phyloP scores from a whole-genome alignment of 2,888 invertebrate genomes.

The Pasiphila rectangulata region DNA sequence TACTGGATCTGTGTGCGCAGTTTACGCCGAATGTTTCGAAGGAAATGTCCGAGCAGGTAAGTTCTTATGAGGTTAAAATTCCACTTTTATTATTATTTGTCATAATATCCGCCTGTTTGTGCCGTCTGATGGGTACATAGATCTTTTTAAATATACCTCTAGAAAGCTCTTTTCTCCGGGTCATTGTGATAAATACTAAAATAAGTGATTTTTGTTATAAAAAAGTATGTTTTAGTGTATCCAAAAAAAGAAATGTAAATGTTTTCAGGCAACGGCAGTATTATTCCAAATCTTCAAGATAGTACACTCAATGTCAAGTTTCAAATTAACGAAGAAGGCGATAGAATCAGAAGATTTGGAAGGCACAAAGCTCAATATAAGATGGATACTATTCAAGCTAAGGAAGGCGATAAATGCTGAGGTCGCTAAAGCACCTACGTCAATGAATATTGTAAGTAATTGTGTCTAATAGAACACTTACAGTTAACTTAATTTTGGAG shows the following conservation, averaged over 20 bases:
- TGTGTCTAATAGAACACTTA: no score
- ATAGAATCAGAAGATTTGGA: slow-evolving; percentile 53
- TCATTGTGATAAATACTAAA: no score
- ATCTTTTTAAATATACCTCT: no score
- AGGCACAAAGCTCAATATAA: slow-evolving; percentile 81
- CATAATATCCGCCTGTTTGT: no score
- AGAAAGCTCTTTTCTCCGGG: no score
- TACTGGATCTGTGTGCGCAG: slow-evolving; percentile 88
- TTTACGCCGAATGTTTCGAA: slow-evolving; percentile 84
- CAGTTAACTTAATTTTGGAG: no score
- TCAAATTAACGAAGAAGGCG: slow-evolving; percentile 47
- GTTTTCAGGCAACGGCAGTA: slow-evolving; percentile 73
- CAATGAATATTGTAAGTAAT: slow-evolving; percentile 84
- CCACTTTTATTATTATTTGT: no score
- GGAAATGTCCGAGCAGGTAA: slow-evolving; percentile 87
- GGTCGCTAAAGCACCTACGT: slow-evolving; percentile 85
- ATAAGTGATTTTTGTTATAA: no score
- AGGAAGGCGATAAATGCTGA: slow-evolving; percentile 89
- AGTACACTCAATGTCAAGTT: slow-evolving; percentile 55
- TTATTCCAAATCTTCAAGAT: slow-evolving; percentile 79
- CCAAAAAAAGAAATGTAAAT: no score
- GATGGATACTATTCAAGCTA: slow-evolving; percentile 88
- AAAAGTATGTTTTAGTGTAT: no score
- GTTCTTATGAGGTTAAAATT: slow-evolving; percentile 13
- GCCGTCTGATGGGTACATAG: no score